Percentiles rank a stretch among this genome's conserved stretches.
Conservation (phyloP, 2,797 vertebrate species). For the Etheostoma perlongum region DNA sequence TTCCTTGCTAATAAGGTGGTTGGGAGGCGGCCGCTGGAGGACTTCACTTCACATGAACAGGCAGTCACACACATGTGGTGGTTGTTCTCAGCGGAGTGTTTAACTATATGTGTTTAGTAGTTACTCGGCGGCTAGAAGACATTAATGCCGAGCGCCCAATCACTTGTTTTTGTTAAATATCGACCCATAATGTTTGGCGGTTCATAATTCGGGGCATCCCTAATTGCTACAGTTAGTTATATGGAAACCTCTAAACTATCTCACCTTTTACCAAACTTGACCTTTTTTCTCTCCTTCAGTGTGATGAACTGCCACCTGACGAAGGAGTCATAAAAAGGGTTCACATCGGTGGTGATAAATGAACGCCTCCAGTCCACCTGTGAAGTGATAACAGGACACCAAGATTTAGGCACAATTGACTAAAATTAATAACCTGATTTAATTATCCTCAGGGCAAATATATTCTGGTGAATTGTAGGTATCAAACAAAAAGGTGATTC, state of each 20-base stretch:
- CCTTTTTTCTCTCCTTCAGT: conserved; percentile 94
- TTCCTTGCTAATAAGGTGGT: no score
- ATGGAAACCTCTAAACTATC: background rate
- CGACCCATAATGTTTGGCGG: no score
- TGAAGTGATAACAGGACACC: conserved; percentile 28
- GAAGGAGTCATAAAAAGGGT: conserved; percentile 98
- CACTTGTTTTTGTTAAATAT: no score
- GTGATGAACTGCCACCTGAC: conserved; percentile 97
- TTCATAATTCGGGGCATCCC: no score
- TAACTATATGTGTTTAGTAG: no score
- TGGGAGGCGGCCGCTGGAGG: no score
- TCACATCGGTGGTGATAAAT: conserved; percentile 96
- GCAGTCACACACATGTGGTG: no score
- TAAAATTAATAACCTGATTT: background rate
- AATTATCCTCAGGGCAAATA: background rate
- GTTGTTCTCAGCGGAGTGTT: no score
- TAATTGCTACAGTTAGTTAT: no score
- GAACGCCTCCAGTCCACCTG: conserved; percentile 98
- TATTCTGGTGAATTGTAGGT: background rate
- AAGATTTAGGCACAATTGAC: background rate
- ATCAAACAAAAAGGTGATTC: background rate
- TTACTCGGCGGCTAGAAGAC: no score
- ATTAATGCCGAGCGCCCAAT: no score
- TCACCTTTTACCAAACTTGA: conserved; percentile 98
- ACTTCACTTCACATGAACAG: no score